A percentile compares a stretch with the other conserved stretches of the same genome.
Conservation (phyloP, 2,888 invertebrate species). For the Allacma fusca region DNA sequence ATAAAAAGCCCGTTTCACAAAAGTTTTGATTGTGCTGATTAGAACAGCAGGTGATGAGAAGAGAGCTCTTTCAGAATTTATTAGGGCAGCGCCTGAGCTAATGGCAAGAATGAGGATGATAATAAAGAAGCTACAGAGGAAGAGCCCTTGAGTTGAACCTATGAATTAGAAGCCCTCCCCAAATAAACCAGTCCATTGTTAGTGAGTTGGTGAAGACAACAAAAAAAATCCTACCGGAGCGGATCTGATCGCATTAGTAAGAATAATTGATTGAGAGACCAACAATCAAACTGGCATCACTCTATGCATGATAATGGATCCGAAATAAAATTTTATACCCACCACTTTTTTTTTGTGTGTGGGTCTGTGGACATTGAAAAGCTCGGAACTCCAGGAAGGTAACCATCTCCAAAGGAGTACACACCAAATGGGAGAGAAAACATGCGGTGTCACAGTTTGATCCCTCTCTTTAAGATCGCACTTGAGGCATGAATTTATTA, state of each 20-base stretch:
- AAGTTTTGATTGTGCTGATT: conserved; percentile 43
- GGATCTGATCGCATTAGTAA: not conserved
- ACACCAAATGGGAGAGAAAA: not conserved
- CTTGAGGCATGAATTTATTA: not conserved
- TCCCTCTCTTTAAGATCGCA: not conserved
- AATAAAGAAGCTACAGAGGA: conserved; percentile 34
- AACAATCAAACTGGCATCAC: conserved; percentile 20
- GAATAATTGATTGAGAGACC: conserved; percentile 24
- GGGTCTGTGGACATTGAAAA: not conserved
- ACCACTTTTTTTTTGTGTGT: not conserved
- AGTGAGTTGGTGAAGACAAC: not conserved
- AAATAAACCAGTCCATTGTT: conserved; percentile 27
- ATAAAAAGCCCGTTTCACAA: conserved; percentile 23
- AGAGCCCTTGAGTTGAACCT: conserved; percentile 40
- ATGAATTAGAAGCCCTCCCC: conserved; percentile 27
- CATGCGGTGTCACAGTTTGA: conserved; percentile 4
- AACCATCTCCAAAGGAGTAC: not conserved
- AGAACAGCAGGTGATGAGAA: conserved; percentile 47
- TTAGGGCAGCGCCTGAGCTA: conserved; percentile 45
- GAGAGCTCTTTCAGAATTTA: conserved; percentile 37
- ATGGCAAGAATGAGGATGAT: conserved; percentile 42
- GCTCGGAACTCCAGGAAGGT: not conserved
- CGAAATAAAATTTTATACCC: not conserved
- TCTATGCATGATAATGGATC: not conserved
- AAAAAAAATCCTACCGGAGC: conserved; percentile 7